phyloP scores from a whole-genome alignment of 1,140 invertebrate species.

The Eumeta japonica region DNA sequence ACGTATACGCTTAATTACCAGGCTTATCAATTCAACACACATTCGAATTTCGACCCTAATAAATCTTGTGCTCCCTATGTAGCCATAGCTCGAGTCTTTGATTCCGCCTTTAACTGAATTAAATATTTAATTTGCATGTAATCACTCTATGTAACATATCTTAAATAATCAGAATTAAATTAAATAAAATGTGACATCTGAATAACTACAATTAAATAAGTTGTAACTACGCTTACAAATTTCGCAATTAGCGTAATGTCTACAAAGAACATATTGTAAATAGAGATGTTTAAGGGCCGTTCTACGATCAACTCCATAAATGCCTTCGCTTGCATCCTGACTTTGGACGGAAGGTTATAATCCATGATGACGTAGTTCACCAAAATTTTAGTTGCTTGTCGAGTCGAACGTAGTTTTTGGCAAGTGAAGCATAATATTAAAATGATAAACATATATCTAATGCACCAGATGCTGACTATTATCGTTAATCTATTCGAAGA shows the following conservation, averaged over 20 bases:
- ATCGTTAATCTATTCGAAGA: conserved; percentile 6
- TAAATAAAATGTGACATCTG: conserved; percentile 30
- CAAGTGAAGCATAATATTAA: conserved; percentile 23
- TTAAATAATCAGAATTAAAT: too few species aligned
- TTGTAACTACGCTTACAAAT: conserved; percentile 30
- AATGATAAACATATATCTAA: conserved; percentile 21
- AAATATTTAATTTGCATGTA: too few species aligned
- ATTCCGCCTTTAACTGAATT: too few species aligned
- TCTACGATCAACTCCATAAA: conserved; percentile 33
- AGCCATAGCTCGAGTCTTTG: too few species aligned
- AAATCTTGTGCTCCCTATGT: too few species aligned
- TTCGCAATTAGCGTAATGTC: conserved; percentile 31
- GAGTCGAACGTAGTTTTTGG: conserved; percentile 20
- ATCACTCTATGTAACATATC: too few species aligned
- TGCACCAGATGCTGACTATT: conserved; percentile 20
- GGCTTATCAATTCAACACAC: too few species aligned
- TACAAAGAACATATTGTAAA: conserved; percentile 32
- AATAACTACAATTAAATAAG: conserved; percentile 34
- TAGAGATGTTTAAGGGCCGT: conserved; percentile 24
- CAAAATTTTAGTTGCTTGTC: conserved; percentile 21
- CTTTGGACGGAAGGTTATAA: conserved; percentile 22
- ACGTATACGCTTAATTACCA: too few species aligned
- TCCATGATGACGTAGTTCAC: conserved; percentile 36
- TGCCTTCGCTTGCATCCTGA: conserved; percentile 31
- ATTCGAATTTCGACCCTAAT: too few species aligned